Conservation (phyloP, 2,888 invertebrate species). For the Bedellia somnulentella region DNA sequence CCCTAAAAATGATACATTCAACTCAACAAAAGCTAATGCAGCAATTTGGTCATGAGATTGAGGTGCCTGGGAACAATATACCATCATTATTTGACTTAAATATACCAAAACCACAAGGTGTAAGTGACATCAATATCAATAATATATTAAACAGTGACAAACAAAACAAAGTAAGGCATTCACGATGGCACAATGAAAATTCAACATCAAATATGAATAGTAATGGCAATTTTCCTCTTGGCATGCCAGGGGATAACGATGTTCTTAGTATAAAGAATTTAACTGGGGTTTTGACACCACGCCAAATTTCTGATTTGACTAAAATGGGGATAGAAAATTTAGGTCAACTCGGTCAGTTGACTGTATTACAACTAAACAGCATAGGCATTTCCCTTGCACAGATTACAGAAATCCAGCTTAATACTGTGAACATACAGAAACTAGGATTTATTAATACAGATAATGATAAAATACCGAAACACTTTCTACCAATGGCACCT, state of each 20-base stretch:
- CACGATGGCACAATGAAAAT: slow-evolving; percentile 51
- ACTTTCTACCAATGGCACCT: slow-evolving; percentile 9
- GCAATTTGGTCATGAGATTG: slow-evolving; percentile 33
- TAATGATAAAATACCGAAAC: slow-evolving; percentile 23
- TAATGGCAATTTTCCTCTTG: slow-evolving; percentile 27
- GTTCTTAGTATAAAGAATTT: slow-evolving; percentile 61
- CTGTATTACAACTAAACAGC: slow-evolving; percentile 62
- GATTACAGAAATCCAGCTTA: slow-evolving; percentile 64
- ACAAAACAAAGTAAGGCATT: slow-evolving; percentile 46
- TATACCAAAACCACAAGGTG: slow-evolving; percentile 37
- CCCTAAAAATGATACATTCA: slow-evolving; percentile 58
- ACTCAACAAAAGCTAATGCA: slow-evolving; percentile 46
- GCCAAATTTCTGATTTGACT: slow-evolving; percentile 61
- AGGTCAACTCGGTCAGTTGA: slow-evolving; percentile 63
- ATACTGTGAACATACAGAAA: slow-evolving; percentile 62
- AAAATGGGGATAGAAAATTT: slow-evolving; percentile 64
- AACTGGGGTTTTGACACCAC: slow-evolving; percentile 55
- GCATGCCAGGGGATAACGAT: slow-evolving; percentile 20
- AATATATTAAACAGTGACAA: slow-evolving; percentile 33
- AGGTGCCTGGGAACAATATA: slow-evolving; percentile 30
- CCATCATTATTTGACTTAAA: slow-evolving; percentile 52
- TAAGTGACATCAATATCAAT: slow-evolving; percentile 21
- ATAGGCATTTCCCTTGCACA: slow-evolving; percentile 63
- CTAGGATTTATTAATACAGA: slow-evolving; percentile 44
- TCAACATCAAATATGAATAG: slow-evolving; percentile 26